Percentiles rank a stretch among this genome's conserved stretches.
These are phyloP conservation scores for Pygocentrus nattereri DNA, from an alignment of 2,797 vertebrate genomes.

Conservation along the genomic window DNA sequence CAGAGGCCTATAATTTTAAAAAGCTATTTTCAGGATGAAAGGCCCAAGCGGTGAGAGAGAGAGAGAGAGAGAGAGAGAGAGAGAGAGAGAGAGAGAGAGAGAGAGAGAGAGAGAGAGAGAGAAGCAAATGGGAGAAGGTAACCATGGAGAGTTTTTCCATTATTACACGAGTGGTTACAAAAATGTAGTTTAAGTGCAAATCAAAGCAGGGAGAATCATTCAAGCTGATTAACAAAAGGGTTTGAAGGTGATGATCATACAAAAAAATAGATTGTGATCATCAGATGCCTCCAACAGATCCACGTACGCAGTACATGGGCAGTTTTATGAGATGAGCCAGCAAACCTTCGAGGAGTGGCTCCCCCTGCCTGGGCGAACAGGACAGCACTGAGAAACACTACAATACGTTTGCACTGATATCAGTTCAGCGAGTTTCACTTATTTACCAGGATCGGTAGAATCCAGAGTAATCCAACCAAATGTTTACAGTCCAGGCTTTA, in stretches of 20 bases:
- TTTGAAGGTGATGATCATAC: background rate
- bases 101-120: background rate
- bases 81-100: background rate
- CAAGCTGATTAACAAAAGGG: background rate
- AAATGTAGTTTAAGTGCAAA: background rate
- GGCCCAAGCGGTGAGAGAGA: constrained; percentile 68
- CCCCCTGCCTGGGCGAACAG: too few relatives aligned
- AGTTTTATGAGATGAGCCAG: background rate
- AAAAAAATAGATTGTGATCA: too few relatives aligned
- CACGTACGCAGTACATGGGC: background rate
- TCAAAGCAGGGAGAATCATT: too few relatives aligned
- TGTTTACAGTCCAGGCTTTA: too few relatives aligned
- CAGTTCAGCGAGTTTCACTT: too few relatives aligned
- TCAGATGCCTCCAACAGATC: background rate
- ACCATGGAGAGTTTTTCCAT: too few relatives aligned
- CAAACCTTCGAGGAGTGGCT: too few relatives aligned
- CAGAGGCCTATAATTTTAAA: constrained; percentile 81
- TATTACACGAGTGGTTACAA: too few relatives aligned
- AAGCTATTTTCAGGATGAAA: constrained; percentile 79
- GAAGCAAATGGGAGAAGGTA: background rate
- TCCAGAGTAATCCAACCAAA: too few relatives aligned
- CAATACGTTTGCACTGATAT: too few relatives aligned
- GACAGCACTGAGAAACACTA: too few relatives aligned
- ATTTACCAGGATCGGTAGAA: too few relatives aligned
- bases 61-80: constrained; percentile 25